These are phyloP conservation scores for Apodemus speciosus DNA, from an alignment of 2,113 vertebrate species.

Conservation along the genomic window DNA sequence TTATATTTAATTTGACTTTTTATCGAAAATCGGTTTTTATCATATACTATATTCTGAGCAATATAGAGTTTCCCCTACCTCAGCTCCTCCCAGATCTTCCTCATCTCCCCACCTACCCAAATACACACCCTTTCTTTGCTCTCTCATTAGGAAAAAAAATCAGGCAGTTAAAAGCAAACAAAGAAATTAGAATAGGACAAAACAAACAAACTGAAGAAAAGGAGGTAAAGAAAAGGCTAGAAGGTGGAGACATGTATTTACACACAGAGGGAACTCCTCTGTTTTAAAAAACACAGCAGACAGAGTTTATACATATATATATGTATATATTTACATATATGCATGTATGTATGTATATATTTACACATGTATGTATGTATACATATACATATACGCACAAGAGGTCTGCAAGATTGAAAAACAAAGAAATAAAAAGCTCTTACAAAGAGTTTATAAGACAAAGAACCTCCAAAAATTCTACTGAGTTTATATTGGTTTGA, in stretches of 20 bases:
- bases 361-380: background rate
- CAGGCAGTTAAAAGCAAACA: background rate
- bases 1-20: background rate
- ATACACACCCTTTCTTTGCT: background rate
- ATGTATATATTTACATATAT: fast-evolving
- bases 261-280: background rate
- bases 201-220: background rate
- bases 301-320: background rate
- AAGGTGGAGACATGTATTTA: background rate
- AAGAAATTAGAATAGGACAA: background rate
- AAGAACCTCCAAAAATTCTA: background rate
- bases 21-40: background rate
- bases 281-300: background rate
- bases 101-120: background rate
- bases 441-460: background rate
- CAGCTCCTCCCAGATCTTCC: background rate
- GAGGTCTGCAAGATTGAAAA: background rate
- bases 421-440: background rate
- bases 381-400: fast-evolving
- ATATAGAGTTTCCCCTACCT: background rate
- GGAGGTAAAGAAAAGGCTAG: background rate
- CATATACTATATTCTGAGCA: background rate
- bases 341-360: background rate
- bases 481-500: background rate
- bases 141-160: background rate